Base-by-base conservation (phyloP, 2,888 invertebrate genomes). In the Caenorhabditis afra region DNA sequence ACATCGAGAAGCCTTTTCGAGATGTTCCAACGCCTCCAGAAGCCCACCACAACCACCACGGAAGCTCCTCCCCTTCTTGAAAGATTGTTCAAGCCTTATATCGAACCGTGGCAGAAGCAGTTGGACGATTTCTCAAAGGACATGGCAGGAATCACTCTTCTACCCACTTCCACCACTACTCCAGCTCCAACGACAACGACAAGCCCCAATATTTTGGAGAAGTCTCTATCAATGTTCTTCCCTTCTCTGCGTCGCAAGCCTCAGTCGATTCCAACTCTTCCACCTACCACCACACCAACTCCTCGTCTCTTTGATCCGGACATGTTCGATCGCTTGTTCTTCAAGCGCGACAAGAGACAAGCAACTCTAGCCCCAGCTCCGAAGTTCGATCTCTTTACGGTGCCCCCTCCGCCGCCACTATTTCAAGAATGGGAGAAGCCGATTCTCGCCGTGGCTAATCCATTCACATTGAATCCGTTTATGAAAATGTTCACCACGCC, bases 401-500 rank as follows among this genome's bases (percentile, higher is more conserved):
- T 73, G 0, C 81, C 79, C 45, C 74, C 79, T 16, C 81, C 83
- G 45, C 73, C 79, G 10, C 62, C 78, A 29, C n/a, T 73, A 3
- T 70, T 83, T 53, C 73, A 83, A 47, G 76, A 81, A 49, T 73
- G 78, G 78, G 73, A 73, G 29, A 84, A 84, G 57, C 80, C 81
- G 4, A 78, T 83, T 52, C 66, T 83, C 1, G 77, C 53, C 5
- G 22, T 85, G 3, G 47, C 81, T 1, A 86, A 87, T 47, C 86
- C 87, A 1, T 87, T 87, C 71, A 87, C 87, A 35, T 78, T 83
- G 35, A 87, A 87, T 62, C 87, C 87, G 0, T 47, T 86, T 7
- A 81, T 87, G 83, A 67, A 81, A n/a, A 74, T 86, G 76, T 87
- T 86, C 71, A 86, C 87, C 0, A 86, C 86, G n/a, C 70, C 70